A percentile compares a stretch with the other conserved stretches of the same genome.
These are phyloP conservation scores for Gibbula magus DNA, from an alignment of 2,888 invertebrate species.

Conservation along the genomic window DNA sequence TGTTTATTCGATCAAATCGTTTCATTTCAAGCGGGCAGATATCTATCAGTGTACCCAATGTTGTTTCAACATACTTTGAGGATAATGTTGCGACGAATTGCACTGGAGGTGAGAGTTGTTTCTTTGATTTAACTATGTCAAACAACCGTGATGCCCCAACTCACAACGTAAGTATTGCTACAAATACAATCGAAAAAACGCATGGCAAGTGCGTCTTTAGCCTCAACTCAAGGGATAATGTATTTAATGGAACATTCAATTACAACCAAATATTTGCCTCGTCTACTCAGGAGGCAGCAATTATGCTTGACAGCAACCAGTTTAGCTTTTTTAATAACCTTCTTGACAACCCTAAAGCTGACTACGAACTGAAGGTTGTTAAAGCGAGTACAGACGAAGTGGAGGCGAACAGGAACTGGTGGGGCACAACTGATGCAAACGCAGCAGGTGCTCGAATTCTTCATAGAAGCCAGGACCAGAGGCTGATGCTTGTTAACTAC, in stretches of 20 bases:
- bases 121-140: constrained; percentile 12
- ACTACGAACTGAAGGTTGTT: constrained; percentile 36
- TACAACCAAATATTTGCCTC: constrained; percentile 35
- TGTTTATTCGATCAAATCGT: neutral
- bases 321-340: constrained; percentile 39
- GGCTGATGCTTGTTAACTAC: constrained; percentile 27
- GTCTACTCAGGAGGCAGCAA: constrained; percentile 9
- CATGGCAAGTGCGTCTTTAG: constrained; percentile 27
- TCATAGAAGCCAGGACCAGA: constrained; percentile 29
- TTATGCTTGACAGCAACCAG: constrained; percentile 14
- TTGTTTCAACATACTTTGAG: constrained; percentile 22
- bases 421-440: constrained; percentile 35
- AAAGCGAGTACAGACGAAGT: constrained; percentile 26
- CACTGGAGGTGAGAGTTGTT: constrained; percentile 12
- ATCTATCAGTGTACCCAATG: constrained; percentile 25
- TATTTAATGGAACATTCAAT: constrained; percentile 26
- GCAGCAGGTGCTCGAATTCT: constrained; percentile 29
- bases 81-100: constrained; percentile 32
- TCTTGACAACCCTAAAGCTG: constrained; percentile 38
- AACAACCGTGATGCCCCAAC: neutral
- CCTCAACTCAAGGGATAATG: constrained; percentile 12
- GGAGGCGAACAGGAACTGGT: constrained; percentile 40
- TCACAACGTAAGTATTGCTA: constrained; percentile 27
- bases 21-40: neutral
- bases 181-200: constrained; percentile 35